Percentiles rank a stretch among this genome's conserved stretches.
phyloP scores from a whole-genome alignment of 1,140 invertebrate genomes.

The Philaenus spumarius region DNA sequence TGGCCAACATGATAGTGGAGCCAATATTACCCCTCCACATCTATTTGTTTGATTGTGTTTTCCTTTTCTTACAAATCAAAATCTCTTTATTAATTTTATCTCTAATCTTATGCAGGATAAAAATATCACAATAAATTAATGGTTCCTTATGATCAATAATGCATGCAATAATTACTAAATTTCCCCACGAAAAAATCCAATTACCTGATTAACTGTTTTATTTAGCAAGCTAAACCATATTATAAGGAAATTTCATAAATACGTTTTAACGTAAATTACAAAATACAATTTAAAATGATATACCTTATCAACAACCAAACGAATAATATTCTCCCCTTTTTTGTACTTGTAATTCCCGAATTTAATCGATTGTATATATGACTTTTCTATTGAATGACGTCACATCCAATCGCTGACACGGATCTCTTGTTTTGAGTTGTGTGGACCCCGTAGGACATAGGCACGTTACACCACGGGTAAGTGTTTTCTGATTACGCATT shows the following conservation, averaged over 20 bases:
- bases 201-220: background rate
- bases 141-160: too few relatives aligned
- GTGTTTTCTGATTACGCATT: slow-evolving; percentile 50
- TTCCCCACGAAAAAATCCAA: background rate
- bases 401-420: slow-evolving; percentile 28
- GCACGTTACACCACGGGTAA: slow-evolving; percentile 49
- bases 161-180: too few relatives aligned
- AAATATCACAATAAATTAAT: too few relatives aligned
- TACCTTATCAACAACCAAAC: background rate
- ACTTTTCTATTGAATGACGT: slow-evolving; percentile 23
- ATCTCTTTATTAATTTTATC: slow-evolving; percentile 11
- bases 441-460: slow-evolving; percentile 44
- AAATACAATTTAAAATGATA: background rate
- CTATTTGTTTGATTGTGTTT: slow-evolving; percentile 8
- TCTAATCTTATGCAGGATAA: too few relatives aligned
- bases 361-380: slow-evolving; percentile 6
- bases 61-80: slow-evolving; percentile 14
- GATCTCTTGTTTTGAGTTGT: slow-evolving; percentile 26
- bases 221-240: background rate
- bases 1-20: slow-evolving; percentile 2
- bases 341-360: background rate
- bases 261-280: background rate
- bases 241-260: background rate
- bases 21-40: slow-evolving; percentile 14
- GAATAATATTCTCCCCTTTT: background rate